Conservation (phyloP, 2,888 invertebrate genomes). For the Brachyptera putata region DNA sequence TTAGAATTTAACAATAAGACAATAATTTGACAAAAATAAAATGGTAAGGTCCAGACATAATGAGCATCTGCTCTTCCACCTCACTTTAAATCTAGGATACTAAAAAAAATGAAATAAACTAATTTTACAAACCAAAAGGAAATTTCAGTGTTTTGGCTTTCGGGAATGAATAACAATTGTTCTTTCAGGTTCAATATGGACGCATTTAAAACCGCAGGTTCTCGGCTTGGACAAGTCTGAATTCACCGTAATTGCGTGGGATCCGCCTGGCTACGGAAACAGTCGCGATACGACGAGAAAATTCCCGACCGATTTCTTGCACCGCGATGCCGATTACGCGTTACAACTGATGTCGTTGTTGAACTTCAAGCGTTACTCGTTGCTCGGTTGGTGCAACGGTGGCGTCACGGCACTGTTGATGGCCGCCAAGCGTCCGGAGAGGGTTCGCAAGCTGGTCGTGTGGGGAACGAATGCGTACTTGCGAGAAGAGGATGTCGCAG, state of each 20-base stretch:
- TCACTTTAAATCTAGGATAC: too few species aligned
- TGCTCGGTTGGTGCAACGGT: slow-evolving; percentile 89
- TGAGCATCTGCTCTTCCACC: too few species aligned
- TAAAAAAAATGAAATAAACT: too few species aligned
- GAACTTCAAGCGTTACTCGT: slow-evolving; percentile 62
- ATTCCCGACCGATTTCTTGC: slow-evolving; percentile 67
- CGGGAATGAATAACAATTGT: too few species aligned
- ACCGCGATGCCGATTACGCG: slow-evolving; percentile 69
- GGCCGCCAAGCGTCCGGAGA: slow-evolving; percentile 65
- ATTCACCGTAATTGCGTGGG: slow-evolving; percentile 69
- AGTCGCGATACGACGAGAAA: slow-evolving; percentile 72
- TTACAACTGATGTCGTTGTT: slow-evolving; percentile 66
- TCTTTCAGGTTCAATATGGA: slow-evolving; percentile 64
- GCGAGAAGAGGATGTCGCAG: too few species aligned
- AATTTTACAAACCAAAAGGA: too few species aligned
- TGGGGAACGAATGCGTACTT: slow-evolving; percentile 77
- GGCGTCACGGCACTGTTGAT: slow-evolving; percentile 73
- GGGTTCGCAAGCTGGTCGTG: slow-evolving; percentile 66
- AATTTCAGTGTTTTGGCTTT: too few species aligned
- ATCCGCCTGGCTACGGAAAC: slow-evolving; percentile 83
- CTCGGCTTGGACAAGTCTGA: slow-evolving; percentile 53
- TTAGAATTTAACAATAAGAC: too few species aligned
- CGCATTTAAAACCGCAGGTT: slow-evolving; percentile 67
- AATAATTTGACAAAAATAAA: too few species aligned
- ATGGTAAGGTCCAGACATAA: too few species aligned